These are phyloP conservation scores for Lutraria rhynchaena DNA, from an alignment of 1,140 invertebrate genomes.

Conservation along the genomic window DNA sequence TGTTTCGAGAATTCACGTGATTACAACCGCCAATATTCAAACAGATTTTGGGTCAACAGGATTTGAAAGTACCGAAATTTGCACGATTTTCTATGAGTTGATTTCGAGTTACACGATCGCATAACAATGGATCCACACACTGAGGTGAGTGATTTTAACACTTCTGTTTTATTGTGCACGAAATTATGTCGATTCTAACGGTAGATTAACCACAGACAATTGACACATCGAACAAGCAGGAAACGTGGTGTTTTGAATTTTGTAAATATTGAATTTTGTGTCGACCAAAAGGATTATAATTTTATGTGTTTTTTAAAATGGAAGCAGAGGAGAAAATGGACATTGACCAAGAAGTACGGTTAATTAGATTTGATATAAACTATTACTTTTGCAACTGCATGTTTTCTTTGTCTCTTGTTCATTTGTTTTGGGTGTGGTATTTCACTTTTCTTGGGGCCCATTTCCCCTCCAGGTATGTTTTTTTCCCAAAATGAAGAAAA, in stretches of 20 bases:
- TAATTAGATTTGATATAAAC: neutral
- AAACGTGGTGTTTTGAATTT: slow-evolving; percentile 1
- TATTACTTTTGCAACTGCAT: too few species aligned
- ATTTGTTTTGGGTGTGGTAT: too few species aligned
- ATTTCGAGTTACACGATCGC: slow-evolving; percentile 21
- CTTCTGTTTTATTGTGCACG: slow-evolving; percentile 6
- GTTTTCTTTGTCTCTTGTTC: too few species aligned
- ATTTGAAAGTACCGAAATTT: neutral
- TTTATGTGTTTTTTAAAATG: neutral
- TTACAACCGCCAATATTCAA: slow-evolving; percentile 70
- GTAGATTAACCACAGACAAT: neutral
- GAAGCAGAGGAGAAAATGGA: neutral
- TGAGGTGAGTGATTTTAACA: slow-evolving; percentile 61
- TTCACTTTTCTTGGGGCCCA: too few species aligned
- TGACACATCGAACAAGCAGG: neutral
- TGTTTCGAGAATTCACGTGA: slow-evolving; percentile 61
- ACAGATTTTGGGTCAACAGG: slow-evolving; percentile 21
- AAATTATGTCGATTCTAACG: neutral
- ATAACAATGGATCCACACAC: slow-evolving; percentile 69
- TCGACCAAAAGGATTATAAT: neutral
- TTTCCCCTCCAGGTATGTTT: too few species aligned
- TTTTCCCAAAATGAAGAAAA: too few species aligned
- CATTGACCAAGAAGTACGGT: neutral
- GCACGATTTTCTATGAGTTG: slow-evolving; percentile 7
- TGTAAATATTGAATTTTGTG: neutral